Base-by-base conservation (phyloP, 2,888 invertebrate species). In the Lacanobia wlatinum region DNA sequence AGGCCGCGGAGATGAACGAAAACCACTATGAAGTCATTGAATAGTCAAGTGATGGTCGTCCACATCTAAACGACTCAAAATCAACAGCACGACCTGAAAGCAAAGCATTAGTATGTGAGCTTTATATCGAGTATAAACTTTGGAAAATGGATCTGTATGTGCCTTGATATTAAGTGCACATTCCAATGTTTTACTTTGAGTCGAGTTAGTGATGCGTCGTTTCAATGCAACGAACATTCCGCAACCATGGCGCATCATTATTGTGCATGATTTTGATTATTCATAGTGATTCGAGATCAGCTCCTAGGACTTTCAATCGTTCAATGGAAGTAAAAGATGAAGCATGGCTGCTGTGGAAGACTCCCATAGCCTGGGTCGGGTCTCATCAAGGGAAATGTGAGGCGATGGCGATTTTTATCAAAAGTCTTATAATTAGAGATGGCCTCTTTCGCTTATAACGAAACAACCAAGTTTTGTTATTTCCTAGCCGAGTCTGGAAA, bases 171-270 rank as follows among this genome's bases (percentile, higher is more conserved):
- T 28, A 48, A 0, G n/a, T 62, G n/a, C 18, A 28, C 8, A 28
- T 46, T 46, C 4, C 52, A 52, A 21, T 52, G 12, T 21, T 12
- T 21, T 21, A 12, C 12, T n/a, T 21, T 52, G 12, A 52, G 46
- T 62, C 5, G 28, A 62, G 62, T 62, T 62, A n/a, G n/a, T 14
- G 48, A 46, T 61, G 21, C n/a, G 61, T 23, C 12, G 18, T 28
- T 61, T 23, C 8, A 12, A 14, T n/a, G 61, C 23, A 46, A 34
- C 34, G 34, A 34, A 2, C 34, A 34, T 34, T 34, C 34, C 34
- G 34, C 34, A 34, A 34, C 5, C 34, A 34, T 34, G 34, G 34
- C 34, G 34, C 28, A 28, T 28, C 28, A 28, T 28, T 28, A 4
- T 4, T 28, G 28, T 28, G 2, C 2, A 18, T 50, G 50, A 10